Evolutionary conservation across 2,888 invertebrate genomes (phyloP).

Genomic region (Cosmopolites sordidus): DNA sequence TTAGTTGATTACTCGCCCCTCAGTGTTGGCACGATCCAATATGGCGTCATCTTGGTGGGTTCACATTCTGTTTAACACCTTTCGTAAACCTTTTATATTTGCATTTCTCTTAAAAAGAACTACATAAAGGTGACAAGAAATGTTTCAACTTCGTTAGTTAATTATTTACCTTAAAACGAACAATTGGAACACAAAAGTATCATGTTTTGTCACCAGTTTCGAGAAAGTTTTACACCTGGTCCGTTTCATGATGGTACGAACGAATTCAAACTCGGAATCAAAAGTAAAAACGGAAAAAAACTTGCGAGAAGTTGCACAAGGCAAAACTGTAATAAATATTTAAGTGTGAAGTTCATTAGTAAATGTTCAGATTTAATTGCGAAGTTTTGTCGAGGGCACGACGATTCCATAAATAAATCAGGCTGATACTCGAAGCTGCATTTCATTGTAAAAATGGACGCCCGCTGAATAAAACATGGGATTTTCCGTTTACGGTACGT

Average conservation of each 20-base stretch:
- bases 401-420: slow-evolving; percentile 13
- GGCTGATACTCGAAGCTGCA: slow-evolving; percentile 9
- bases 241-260: not conserved
- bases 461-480: slow-evolving; percentile 10
- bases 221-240: slow-evolving; percentile 10
- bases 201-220: slow-evolving; percentile 1
- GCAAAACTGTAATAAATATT: slow-evolving; percentile 12
- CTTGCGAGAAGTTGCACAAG: not conserved
- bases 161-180: not conserved
- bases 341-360: slow-evolving; percentile 10
- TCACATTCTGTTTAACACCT: slow-evolving; percentile 42
- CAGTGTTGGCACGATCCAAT: slow-evolving; percentile 42
- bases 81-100: slow-evolving; percentile 2
- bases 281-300: not conserved
- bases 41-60: slow-evolving; percentile 43
- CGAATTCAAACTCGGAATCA: too few species aligned
- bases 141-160: too few species aligned
- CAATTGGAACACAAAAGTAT: not conserved
- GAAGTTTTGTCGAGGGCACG: slow-evolving; percentile 11
- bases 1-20: slow-evolving; percentile 50
- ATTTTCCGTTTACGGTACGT: too few species aligned
- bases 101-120: too few species aligned
- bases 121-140: too few species aligned
- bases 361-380: slow-evolving; percentile 13
- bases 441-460: slow-evolving; percentile 14